Evolutionary conservation across 2,888 invertebrate genomes (phyloP), one percentile per base, ranked within the genome.

Genomic region (Lymantria dispar): DNA sequence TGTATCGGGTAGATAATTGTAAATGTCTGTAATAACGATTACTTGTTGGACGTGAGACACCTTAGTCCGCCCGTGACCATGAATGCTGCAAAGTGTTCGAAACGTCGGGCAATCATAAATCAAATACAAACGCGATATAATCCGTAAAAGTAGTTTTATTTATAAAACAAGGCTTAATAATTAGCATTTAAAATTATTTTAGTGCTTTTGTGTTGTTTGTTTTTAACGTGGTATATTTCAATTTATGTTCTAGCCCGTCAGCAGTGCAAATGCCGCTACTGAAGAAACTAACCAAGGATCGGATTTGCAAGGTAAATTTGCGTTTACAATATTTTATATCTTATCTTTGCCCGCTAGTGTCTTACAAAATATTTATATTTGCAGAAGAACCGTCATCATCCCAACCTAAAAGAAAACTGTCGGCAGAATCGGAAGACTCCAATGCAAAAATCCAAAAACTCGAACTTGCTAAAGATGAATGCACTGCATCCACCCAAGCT

Each of bases 381-480:
- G 31, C 79, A 87, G 87, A 74, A 59, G 74, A 75, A 36, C 64
- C 63, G 48, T 50, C 69, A 42, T 42, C 67, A 49, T 37, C 60
- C 8, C 72, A 77, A 47, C 39, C 73, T 1, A 90, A 91, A 73
- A 74, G 90, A 58, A 90, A 90, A 67, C 71, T 85, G 0, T 77
- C 80, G 8, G 85, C 84, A 7, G 81, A 84, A 11, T 45, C 66
- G 1, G 52, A 58, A 1, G 78, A 81, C 22, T 72, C 65, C 48
- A 79, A 42, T 46, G 74, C 85, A 1, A 91, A 91, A 59, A 76
- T 89, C 37, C 83, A 76, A 54, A 90, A 90, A 66, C 71, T 90
- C 5, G 81, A 85, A 43, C 58, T 77, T 8, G 57, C 67, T 1
- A 5, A 22, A 22, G 77, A 77, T 38, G 70, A 75, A 36, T 78